A percentile compares a stretch with the other conserved stretches of the same genome.
Evolutionary conservation across 64 coral and sea anemone genomes (phyloP).

Genomic region (Cladopsammia gracilis): DNA sequence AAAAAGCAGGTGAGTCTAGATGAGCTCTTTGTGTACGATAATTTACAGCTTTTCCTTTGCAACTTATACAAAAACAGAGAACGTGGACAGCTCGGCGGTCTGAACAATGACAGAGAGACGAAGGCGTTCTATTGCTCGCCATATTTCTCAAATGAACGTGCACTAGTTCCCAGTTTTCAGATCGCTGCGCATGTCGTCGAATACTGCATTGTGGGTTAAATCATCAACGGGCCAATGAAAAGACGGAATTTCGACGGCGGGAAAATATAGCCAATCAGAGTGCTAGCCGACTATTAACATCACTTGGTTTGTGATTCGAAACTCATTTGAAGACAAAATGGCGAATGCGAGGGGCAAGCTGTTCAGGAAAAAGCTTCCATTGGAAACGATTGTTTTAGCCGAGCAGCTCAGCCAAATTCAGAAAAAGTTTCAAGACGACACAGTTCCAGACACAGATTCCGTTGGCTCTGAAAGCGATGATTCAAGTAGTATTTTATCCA

Average conservation of each 20-base stretch:
- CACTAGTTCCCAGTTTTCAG: no score
- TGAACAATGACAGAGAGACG: constrained; percentile 55
- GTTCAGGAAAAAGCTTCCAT: no score
- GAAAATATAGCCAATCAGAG: constrained; percentile 50
- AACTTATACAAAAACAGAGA: constrained; percentile 63
- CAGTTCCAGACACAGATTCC: not conserved
- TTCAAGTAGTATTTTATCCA: not conserved
- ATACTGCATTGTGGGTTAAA: no score
- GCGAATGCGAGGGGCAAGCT: not conserved
- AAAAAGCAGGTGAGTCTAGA: constrained; percentile 45
- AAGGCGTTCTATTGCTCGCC: constrained; percentile 7
- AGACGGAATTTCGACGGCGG: constrained; percentile 15
- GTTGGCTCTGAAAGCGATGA: not conserved
- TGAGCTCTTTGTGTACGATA: constrained; percentile 79
- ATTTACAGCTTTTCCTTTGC: constrained; percentile 71
- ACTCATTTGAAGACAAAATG: constrained; percentile 12
- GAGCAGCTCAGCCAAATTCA: no score
- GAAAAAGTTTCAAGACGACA: not conserved
- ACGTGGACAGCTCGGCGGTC: constrained; percentile 43
- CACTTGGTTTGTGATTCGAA: no score
- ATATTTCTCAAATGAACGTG: no score
- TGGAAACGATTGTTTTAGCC: no score
- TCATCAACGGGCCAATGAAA: not conserved
- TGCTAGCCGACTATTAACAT: no score
- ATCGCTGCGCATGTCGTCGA: no score